Evolutionary conservation across 2,797 vertebrate species (phyloP).

Genomic region (Epinephelus coioides): DNA sequence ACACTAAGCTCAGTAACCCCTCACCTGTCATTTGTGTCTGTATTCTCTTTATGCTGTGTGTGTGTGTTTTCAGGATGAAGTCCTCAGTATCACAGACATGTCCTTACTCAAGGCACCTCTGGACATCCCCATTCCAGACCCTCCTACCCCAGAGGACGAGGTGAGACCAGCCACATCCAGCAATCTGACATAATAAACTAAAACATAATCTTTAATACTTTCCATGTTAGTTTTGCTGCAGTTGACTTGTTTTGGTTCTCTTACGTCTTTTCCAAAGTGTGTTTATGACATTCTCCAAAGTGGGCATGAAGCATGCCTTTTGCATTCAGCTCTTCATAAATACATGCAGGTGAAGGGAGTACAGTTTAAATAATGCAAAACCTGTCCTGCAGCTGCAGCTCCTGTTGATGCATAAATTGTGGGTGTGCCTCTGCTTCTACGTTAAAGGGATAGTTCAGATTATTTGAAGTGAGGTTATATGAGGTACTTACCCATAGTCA

Average conservation of each 20-base stretch:
- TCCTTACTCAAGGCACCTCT: slow-evolving; percentile 86
- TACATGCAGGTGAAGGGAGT: neutral
- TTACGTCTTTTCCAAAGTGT: neutral
- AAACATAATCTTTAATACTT: too few species aligned
- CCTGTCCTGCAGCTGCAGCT: neutral
- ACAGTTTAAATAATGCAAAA: neutral
- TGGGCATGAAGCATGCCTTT: neutral
- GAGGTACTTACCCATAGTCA: too few species aligned
- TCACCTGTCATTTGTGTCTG: neutral
- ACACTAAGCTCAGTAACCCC: neutral
- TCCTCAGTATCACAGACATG: slow-evolving; percentile 85
- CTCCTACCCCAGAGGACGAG: slow-evolving; percentile 90
- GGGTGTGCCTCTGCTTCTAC: too few species aligned
- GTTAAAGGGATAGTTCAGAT: too few species aligned
- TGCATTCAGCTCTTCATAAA: neutral
- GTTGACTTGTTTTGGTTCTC: too few species aligned
- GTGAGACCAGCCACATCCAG: slow-evolving; percentile 64
- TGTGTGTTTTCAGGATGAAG: slow-evolving; percentile 81
- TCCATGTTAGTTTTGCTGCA: too few species aligned
- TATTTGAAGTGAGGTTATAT: too few species aligned
- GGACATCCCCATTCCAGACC: slow-evolving; percentile 94
- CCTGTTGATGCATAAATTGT: too few species aligned
- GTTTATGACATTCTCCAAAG: too few species aligned
- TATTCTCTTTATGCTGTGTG: neutral
- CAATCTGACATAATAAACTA: too few species aligned